Conservation (phyloP, 1,140 invertebrate species). For the Zaprionus ornatus region DNA sequence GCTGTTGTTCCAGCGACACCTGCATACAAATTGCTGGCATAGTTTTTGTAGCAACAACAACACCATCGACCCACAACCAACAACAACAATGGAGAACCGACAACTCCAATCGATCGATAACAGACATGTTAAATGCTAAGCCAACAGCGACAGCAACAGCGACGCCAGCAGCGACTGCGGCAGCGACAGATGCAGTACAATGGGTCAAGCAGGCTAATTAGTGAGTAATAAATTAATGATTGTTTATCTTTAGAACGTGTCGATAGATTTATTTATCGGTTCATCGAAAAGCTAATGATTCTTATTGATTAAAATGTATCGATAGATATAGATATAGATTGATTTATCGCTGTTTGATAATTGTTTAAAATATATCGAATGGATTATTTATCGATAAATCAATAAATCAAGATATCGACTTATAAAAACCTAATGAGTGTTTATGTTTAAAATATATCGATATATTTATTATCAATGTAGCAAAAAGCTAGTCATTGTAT, state of each 20-base stretch:
- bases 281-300: too few species aligned
- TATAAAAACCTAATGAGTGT: too few species aligned
- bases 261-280: neutral
- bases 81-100: slow-evolving; percentile 23
- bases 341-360: too few species aligned
- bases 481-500: too few species aligned
- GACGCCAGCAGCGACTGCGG: neutral
- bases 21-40: slow-evolving; percentile 55
- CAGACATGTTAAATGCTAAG: slow-evolving; percentile 55
- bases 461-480: too few species aligned
- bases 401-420: too few species aligned
- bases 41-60: slow-evolving; percentile 36
- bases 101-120: slow-evolving; percentile 46
- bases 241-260: neutral
- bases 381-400: too few species aligned
- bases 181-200: neutral
- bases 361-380: too few species aligned
- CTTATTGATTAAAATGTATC: neutral
- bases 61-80: slow-evolving; percentile 5
- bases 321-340: too few species aligned
- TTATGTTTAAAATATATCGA: too few species aligned
- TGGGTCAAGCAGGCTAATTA: neutral
- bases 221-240: neutral
- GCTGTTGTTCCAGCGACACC: slow-evolving; percentile 40
- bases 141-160: slow-evolving; percentile 11